A percentile compares a stretch with the other conserved stretches of the same genome.
phyloP scores from a whole-genome alignment of 2,797 vertebrate genomes.

The Pogonophryne albipinna region DNA sequence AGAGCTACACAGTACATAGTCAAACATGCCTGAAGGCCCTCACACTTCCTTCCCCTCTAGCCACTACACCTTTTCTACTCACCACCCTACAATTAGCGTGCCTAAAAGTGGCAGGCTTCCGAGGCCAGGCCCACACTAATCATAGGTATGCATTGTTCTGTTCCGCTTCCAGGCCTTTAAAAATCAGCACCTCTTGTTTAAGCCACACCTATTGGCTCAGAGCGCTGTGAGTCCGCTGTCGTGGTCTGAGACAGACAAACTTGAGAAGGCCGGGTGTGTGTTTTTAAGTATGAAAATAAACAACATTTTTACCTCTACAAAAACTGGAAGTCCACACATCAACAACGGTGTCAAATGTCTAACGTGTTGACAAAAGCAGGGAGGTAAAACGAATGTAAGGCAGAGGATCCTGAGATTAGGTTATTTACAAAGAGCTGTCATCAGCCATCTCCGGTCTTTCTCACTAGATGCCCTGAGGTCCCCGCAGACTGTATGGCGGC shows the following conservation, averaged over 20 bases:
- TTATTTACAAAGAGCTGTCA: slow-evolving; percentile 55
- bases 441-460: slow-evolving; percentile 39
- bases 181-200: slow-evolving; percentile 76
- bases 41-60: slow-evolving; percentile 78
- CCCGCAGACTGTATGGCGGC: slow-evolving; percentile 50
- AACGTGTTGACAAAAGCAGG: slow-evolving; percentile 3
- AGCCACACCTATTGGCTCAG: slow-evolving; percentile 67
- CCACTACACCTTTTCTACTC: slow-evolving; percentile 80
- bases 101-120: slow-evolving; percentile 80
- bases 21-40: slow-evolving; percentile 77
- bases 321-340: slow-evolving; percentile 17
- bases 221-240: slow-evolving; percentile 30
- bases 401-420: slow-evolving; percentile 44
- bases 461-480: slow-evolving; percentile 36
- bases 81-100: slow-evolving; percentile 83
- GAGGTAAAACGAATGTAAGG: slow-evolving; percentile 28
- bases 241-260: slow-evolving; percentile 34
- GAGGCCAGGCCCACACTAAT: slow-evolving; percentile 78
- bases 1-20: slow-evolving; percentile 51
- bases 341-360: slow-evolving; percentile 12
- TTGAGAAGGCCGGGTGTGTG: slow-evolving; percentile 28
- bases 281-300: slow-evolving; percentile 30
- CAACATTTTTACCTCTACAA: not conserved
- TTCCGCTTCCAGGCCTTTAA: slow-evolving; percentile 77
- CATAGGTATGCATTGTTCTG: slow-evolving; percentile 83